A percentile compares a stretch with the other conserved stretches of the same genome.
Conservation (phyloP, 2,113 vertebrate species). For the Marmota flaviventris region DNA sequence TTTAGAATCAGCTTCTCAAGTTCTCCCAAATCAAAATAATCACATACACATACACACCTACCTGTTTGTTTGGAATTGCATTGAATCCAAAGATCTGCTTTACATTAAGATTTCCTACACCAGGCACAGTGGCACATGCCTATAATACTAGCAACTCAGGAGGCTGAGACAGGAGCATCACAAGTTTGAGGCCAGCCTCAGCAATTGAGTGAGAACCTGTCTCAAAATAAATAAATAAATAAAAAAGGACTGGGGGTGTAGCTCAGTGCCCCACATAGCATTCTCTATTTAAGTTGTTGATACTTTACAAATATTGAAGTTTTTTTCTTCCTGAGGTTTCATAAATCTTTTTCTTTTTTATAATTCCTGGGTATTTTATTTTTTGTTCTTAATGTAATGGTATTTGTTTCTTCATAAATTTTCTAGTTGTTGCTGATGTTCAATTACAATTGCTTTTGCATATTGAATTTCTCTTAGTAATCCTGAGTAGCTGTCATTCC, state of each 20-base stretch:
- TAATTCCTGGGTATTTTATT: background rate
- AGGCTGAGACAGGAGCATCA: no score
- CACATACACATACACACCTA: no score
- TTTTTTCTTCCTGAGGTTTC: background rate
- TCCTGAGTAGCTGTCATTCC: background rate
- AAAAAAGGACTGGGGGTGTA: no score
- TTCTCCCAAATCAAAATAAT: background rate
- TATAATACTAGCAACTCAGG: no score
- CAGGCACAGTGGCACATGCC: no score
- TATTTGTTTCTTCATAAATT: background rate
- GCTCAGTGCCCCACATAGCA: background rate
- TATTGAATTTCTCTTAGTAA: background rate
- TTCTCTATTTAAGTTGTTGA: background rate
- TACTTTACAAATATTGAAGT: background rate
- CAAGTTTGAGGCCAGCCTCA: no score
- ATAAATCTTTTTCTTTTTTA: background rate
- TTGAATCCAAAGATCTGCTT: background rate
- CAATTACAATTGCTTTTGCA: background rate
- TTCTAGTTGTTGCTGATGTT: slow-evolving; percentile 7
- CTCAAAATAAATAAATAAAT: no score
- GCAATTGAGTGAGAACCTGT: no score
- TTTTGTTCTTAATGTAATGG: background rate
- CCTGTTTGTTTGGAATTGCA: background rate
- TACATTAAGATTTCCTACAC: background rate
- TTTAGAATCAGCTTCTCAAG: background rate